A percentile compares a stretch with the other conserved stretches of the same genome.
Conservation (phyloP, 2,113 vertebrate genomes). For the Myrmophylax atrothorax region DNA sequence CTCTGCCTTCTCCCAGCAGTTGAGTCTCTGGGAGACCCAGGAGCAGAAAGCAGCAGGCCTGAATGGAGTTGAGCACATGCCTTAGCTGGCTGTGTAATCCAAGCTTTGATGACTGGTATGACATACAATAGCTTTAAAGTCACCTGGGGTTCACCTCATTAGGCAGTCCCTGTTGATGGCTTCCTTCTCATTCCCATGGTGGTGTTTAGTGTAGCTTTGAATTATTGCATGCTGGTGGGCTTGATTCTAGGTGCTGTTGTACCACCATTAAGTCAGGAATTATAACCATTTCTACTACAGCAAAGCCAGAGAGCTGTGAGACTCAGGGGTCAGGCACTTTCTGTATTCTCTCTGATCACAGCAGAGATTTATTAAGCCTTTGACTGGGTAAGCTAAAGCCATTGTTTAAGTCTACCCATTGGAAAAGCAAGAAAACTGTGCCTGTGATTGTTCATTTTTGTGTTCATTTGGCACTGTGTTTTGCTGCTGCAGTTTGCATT, state of each 20-base stretch:
- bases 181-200: neutral
- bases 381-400: neutral
- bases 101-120: neutral
- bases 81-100: neutral
- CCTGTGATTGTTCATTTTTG: neutral
- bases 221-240: neutral
- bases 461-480: neutral
- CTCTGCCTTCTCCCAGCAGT: neutral
- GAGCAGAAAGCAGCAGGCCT: neutral
- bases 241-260: neutral
- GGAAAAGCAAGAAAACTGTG: neutral
- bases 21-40: neutral
- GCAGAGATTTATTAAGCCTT: neutral
- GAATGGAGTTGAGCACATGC: neutral
- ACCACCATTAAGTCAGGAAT: neutral
- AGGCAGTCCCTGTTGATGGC: neutral
- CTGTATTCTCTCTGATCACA: neutral
- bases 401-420: neutral
- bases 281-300: neutral
- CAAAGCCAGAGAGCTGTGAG: neutral
- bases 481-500: neutral
- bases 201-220: neutral
- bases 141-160: neutral
- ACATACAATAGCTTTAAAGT: accelerated
- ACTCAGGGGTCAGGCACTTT: neutral